Percentiles rank a stretch among this genome's conserved stretches.
Conservation (phyloP, 2,797 vertebrate genomes). For the Limosa lapponica region DNA sequence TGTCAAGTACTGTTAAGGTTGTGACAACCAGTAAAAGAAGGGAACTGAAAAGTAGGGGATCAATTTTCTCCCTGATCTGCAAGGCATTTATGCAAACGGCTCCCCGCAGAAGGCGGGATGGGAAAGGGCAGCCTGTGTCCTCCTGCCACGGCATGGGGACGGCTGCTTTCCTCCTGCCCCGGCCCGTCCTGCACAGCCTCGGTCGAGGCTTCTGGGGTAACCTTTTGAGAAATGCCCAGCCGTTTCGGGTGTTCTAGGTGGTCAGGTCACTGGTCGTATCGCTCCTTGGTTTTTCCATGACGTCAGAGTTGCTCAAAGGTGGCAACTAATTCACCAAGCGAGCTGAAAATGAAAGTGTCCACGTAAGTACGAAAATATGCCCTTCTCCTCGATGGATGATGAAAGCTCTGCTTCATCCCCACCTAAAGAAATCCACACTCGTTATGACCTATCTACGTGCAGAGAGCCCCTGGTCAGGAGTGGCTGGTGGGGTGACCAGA, state of each 20-base stretch:
- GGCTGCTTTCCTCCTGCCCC: background rate
- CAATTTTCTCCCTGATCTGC: conserved; percentile 59
- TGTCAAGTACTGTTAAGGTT: conserved; percentile 72
- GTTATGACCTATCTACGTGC: rapidly evolving
- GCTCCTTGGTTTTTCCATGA: background rate
- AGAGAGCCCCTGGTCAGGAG: background rate
- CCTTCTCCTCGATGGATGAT: background rate
- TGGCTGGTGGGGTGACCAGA: background rate
- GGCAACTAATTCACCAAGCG: rapidly evolving
- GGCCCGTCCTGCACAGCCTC: background rate
- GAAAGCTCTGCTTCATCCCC: background rate
- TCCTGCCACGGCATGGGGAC: background rate
- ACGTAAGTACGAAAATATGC: rapidly evolving
- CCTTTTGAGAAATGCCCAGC: background rate
- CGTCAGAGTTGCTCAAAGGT: background rate
- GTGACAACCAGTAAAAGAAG: conserved; percentile 60
- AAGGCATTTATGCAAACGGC: conserved; percentile 53
- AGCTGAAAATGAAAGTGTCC: background rate
- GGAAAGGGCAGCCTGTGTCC: background rate
- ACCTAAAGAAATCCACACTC: background rate
- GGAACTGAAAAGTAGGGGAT: conserved; percentile 58
- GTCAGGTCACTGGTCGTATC: background rate
- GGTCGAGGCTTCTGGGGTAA: background rate
- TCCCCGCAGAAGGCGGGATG: conserved; percentile 4
- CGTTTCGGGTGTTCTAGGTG: background rate